phyloP scores from a whole-genome alignment of 2,888 invertebrate genomes.

The Thymelicus sylvestris region DNA sequence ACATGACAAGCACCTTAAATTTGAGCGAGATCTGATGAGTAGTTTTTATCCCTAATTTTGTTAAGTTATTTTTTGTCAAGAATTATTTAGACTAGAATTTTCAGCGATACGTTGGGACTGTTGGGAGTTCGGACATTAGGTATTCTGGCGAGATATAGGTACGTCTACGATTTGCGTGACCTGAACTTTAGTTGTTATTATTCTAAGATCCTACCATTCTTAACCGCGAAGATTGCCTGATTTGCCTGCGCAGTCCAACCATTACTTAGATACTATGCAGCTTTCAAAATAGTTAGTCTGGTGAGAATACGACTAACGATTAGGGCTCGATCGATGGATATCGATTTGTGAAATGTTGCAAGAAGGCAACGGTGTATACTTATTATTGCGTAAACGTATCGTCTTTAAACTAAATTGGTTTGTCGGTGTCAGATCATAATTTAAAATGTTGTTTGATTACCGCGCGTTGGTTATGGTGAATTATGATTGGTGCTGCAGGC shows the following conservation, averaged over 20 bases:
- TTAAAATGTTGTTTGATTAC: constrained; percentile 11
- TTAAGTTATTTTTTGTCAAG: too few relatives aligned
- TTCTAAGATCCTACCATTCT: neutral
- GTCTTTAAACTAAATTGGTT: constrained; percentile 10
- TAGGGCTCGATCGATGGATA: constrained; percentile 7
- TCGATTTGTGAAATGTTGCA: constrained; percentile 12
- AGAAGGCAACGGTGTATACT: neutral
- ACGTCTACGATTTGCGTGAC: too few relatives aligned
- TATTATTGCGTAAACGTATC: constrained; percentile 5
- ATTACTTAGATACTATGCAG: neutral
- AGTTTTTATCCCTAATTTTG: too few relatives aligned
- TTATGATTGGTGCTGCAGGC: constrained; percentile 4
- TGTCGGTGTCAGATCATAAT: constrained; percentile 10
- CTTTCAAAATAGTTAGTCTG: constrained; percentile 3
- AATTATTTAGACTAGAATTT: too few relatives aligned
- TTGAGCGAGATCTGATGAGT: too few relatives aligned
- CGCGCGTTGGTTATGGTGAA: constrained; percentile 3
- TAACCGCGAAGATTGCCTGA: neutral
- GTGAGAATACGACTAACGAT: constrained; percentile 6
- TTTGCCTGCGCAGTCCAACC: neutral
- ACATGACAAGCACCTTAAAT: too few relatives aligned
- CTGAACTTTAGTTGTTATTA: neutral
- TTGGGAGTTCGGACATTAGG: too few relatives aligned
- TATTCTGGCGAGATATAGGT: too few relatives aligned
- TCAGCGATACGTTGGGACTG: too few relatives aligned